Percentiles rank a stretch among this genome's conserved stretches.
phyloP scores from a whole-genome alignment of 1,140 invertebrate genomes.

The Drosophila navojoa region DNA sequence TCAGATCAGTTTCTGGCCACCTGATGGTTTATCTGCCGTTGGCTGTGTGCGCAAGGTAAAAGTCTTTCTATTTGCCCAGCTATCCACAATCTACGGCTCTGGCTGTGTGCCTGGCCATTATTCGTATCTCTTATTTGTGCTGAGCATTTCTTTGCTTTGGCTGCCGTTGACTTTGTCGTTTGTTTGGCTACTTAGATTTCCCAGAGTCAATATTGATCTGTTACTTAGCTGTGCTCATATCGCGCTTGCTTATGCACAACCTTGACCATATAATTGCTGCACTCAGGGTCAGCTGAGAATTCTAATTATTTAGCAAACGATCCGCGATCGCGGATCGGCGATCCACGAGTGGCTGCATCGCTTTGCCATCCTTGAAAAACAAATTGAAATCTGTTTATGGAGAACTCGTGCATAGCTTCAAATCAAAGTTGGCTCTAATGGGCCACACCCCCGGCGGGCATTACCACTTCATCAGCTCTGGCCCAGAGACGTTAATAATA shows the following conservation, averaged over 20 bases:
- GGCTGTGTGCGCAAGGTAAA: slow-evolving; percentile 43
- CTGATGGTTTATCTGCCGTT: slow-evolving; percentile 6
- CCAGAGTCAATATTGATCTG: slow-evolving; percentile 59
- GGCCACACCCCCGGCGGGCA: slow-evolving; percentile 64
- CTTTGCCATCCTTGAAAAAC: slow-evolving; percentile 60
- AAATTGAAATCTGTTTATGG: slow-evolving; percentile 52
- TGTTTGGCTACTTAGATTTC: slow-evolving; percentile 70
- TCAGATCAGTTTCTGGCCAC: slow-evolving; percentile 8
- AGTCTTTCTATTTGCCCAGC: slow-evolving; percentile 58
- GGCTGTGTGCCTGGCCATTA: slow-evolving; percentile 10
- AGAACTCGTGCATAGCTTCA: slow-evolving; percentile 51
- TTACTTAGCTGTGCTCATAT: slow-evolving; percentile 40
- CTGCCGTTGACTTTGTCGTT: slow-evolving; percentile 42
- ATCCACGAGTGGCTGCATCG: slow-evolving; percentile 29
- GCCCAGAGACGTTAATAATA: slow-evolving; percentile 1
- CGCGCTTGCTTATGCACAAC: slow-evolving; percentile 42
- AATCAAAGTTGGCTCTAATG: slow-evolving; percentile 26
- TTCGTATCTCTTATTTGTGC: slow-evolving; percentile 38
- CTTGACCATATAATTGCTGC: slow-evolving; percentile 73
- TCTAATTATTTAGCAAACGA: slow-evolving; percentile 44
- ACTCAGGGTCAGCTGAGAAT: slow-evolving; percentile 57
- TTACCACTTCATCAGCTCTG: slow-evolving; percentile 3
- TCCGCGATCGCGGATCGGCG: no score
- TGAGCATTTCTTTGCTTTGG: slow-evolving; percentile 52
- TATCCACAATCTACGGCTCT: slow-evolving; percentile 6